Conservation (phyloP, 2,113 vertebrate genomes). For the Parotia lawesii region DNA sequence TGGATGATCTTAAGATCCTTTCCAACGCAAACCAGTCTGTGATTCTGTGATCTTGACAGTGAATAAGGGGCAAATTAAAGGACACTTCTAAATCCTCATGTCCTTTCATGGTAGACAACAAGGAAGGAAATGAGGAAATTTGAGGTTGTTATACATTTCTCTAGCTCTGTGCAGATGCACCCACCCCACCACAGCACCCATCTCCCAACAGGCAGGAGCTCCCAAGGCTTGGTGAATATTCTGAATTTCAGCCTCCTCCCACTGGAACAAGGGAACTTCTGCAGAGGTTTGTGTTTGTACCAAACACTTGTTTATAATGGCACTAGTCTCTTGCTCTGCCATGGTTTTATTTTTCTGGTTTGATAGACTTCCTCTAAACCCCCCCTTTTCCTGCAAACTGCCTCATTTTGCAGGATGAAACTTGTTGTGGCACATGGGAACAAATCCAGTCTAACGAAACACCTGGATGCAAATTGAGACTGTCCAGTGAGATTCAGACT, state of each 20-base stretch:
- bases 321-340: not conserved
- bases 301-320: not conserved
- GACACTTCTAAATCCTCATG: not conserved
- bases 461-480: not conserved
- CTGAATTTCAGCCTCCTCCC: not conserved
- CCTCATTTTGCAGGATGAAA: not conserved
- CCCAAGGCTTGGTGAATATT: not conserved
- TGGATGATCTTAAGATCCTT: not conserved
- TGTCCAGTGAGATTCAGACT: not conserved
- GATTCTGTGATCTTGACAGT: not conserved
- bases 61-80: not conserved
- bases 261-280: not conserved
- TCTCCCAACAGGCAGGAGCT: not conserved
- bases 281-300: not conserved
- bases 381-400: not conserved
- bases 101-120: accelerated
- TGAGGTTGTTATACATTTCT: not conserved
- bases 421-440: not conserved
- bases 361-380: not conserved
- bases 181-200: not conserved
- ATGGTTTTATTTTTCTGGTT: not conserved
- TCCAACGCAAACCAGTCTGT: not conserved
- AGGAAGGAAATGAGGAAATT: not conserved
- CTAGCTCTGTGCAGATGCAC: not conserved
- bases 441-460: not conserved